Evolutionary conservation across 2,113 vertebrate genomes (phyloP), one percentile per base, ranked within the genome.

Genomic region (Charadrius vociferus): DNA sequence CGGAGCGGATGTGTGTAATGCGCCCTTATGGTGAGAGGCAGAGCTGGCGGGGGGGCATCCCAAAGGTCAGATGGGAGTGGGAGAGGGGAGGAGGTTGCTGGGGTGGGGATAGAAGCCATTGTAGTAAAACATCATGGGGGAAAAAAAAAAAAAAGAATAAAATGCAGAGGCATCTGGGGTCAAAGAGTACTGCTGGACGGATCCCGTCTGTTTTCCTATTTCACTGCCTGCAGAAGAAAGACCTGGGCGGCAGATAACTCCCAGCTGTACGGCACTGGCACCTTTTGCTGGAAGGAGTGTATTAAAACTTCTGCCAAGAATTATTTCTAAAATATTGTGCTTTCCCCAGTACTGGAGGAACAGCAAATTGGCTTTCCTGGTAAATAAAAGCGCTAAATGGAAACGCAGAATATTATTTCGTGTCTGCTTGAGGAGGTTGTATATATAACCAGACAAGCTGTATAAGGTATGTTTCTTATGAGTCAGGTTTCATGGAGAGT

Each of bases 241-340:
- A 7, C 8, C 2, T 1, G 17, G 34, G n/a, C 14, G 29, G 14
- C n/a, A 13, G 50, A 11, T 8, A 6, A 24, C 7, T 27, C 32
- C 77, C n/a, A 6, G 13, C 66, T 13, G 0, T 9, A 9, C 11
- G 10, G 58, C 36, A 18, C 3, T 5, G 26, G 24, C 10, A 4
- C 2, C 12, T 36, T 20, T 7, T 7, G 3, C 8, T 30, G 24
- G 3, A 13, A 66, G 16, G 24, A 37, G 53, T 4, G 23, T 13
- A 12, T 20, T 16, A 14, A 30, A 59, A 30, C 7, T n/a, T 59
- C n/a, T n/a, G 52, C 43, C 26, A n/a, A 22, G 29, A 88, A 12
- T 13, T 63, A 3, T 12, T 55, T 29, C 26, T 29, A 2, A 21
- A 65, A 27, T 17, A 12, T 56, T 81, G 37, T 71, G 11, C 15